Percentiles rank a stretch among this genome's conserved stretches.
Evolutionary conservation across 2,888 invertebrate species (phyloP).

Genomic region (Dasypogon diadema): DNA sequence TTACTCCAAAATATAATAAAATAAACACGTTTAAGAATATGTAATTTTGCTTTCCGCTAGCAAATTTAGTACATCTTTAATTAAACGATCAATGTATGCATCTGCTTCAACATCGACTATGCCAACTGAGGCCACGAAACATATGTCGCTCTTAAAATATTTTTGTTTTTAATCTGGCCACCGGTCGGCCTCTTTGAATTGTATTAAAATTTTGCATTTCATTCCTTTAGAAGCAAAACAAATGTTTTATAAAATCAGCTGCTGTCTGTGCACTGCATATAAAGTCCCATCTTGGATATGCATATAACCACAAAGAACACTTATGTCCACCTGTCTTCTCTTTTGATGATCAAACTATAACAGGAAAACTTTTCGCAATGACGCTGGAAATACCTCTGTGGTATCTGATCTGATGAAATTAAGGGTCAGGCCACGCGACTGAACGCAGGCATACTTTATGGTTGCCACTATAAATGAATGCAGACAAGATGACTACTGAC

Average conservation of each 20-base stretch:
- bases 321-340: conserved; percentile 25
- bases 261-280: not conserved
- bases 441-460: conserved; percentile 9
- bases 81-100: too few relatives aligned
- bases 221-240: not conserved
- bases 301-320: not conserved
- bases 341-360: not conserved
- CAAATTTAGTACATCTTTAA: too few relatives aligned
- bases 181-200: not conserved
- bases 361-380: not conserved
- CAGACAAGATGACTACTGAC: not conserved
- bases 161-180: not conserved
- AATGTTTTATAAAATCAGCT: conserved; percentile 4
- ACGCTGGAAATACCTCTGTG: not conserved
- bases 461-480: not conserved
- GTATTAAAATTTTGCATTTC: not conserved
- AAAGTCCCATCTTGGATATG: not conserved
- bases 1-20: too few relatives aligned
- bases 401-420: not conserved
- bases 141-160: not conserved
- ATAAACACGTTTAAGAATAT: too few relatives aligned
- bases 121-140: not conserved
- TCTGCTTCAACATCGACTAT: too few relatives aligned
- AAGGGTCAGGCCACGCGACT: conserved; percentile 38
- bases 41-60: too few relatives aligned